These are phyloP conservation scores for Poliocrania exsul DNA, from an alignment of 2,797 vertebrate species.

Conservation along the genomic window DNA sequence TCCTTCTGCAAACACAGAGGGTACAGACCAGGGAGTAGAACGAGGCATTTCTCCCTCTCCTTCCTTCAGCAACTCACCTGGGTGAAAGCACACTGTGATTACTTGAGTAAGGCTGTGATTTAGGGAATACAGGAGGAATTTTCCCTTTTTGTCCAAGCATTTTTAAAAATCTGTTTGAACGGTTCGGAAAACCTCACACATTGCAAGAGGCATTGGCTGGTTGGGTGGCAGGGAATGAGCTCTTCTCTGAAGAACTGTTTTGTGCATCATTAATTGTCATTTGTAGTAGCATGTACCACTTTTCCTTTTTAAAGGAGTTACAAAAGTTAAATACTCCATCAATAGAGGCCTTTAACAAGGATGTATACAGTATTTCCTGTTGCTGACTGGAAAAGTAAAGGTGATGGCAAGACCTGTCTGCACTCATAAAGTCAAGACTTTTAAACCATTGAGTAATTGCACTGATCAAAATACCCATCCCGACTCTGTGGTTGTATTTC, in stretches of 20 bases:
- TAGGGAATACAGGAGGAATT: background rate
- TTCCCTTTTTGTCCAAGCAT: background rate
- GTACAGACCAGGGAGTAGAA: fast-evolving
- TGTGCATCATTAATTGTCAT: background rate
- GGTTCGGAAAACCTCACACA: background rate
- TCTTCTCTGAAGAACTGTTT: background rate
- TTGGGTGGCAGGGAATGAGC: background rate
- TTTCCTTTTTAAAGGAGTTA: background rate
- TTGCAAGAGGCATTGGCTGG: background rate
- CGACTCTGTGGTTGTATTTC: background rate
- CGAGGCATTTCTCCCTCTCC: fast-evolving
- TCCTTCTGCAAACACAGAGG: background rate
- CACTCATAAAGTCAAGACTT: background rate
- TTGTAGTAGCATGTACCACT: background rate
- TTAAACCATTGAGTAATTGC: background rate
- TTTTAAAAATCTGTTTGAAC: background rate
- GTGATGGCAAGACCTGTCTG: background rate
- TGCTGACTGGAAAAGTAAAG: background rate
- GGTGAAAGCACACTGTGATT: background rate
- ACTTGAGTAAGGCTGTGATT: background rate
- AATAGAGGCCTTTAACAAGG: background rate
- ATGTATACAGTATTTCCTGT: background rate
- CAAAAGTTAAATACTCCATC: background rate
- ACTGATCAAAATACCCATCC: background rate
- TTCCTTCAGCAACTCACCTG: background rate